Base-by-base conservation (phyloP, 2,797 vertebrate genomes). In the Diceros bicornis region DNA sequence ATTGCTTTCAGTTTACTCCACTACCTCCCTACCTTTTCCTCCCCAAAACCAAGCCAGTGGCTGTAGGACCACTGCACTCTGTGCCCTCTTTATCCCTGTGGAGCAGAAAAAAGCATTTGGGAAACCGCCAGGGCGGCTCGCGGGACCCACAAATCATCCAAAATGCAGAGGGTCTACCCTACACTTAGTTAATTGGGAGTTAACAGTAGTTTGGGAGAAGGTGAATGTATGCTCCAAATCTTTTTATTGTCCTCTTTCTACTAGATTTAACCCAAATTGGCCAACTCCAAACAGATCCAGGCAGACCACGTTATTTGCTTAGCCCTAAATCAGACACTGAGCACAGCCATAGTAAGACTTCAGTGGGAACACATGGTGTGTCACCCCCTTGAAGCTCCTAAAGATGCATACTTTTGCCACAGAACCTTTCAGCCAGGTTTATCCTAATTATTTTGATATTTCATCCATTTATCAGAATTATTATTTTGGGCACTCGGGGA, bases 231-330 rank as follows among this genome's bases (percentile, higher is more conserved):
- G 71, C 52, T 78, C n/a, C 83, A 85, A 64, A 87, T 62, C 68
- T 98, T 98, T 97, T 91, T 85, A 77, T 93, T 96, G 79, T 92
- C 91, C 34, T 57, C 87, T 90, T 71, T 77, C 66, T 96, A 88
- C 94, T 84, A 68, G 95, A 93, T 78, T 95, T 96, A 94, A 78
- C 37, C 75, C 96, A 96, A 75, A 66, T 81, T 64, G 74, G 9
- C 95, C 82, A 82, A 88, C 68, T 97, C 92, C 93, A 96, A 96
- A 97, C 52, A 74, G 3, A 94, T 97, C 37, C 91, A 78, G 61
- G 37, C 89, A 81, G 96, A 83, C 96, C 97, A 29, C 81, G 75
- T 95, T 97, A 93, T 96, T 97, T 97, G 93, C 68, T 98, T 82
- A 94, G 83, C 64, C 83, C 93, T 94, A 92, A 97, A 78, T 92